Evolutionary conservation across 2,888 invertebrate species (phyloP).

Genomic region (Fragum sueziense): DNA sequence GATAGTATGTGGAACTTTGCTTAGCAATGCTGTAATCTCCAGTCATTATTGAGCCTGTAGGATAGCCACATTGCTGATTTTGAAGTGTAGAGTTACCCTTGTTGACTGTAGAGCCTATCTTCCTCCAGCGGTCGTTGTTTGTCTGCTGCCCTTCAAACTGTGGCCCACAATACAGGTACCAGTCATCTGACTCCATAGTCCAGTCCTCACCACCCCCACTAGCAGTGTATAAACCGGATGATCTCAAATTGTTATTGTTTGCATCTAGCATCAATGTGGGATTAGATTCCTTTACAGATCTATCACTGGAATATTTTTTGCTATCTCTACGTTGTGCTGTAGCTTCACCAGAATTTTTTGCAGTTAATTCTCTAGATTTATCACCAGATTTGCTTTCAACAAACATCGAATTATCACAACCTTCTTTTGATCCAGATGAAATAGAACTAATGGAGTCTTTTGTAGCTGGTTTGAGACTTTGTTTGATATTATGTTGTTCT

Average conservation of each 20-base stretch:
- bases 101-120: not conserved
- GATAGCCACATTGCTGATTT: too few species aligned
- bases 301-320: too few species aligned
- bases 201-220: constrained; percentile 1
- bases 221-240: not conserved
- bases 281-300: too few species aligned
- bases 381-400: too few species aligned
- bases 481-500: not conserved
- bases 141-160: not conserved
- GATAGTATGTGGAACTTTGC: not conserved
- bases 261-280: not conserved
- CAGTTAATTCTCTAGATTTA: too few species aligned
- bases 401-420: not conserved
- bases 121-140: not conserved
- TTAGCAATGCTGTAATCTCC: not conserved
- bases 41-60: too few species aligned
- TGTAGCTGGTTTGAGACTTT: not conserved
- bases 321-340: too few species aligned
- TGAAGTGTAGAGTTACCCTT: too few species aligned
- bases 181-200: not conserved
- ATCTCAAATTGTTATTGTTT: not conserved
- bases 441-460: not conserved
- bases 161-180: not conserved
- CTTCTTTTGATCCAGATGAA: not conserved
- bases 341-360: too few species aligned